Evolutionary conservation across 2,113 vertebrate genomes (phyloP).

Genomic region (Trichechus manatus): DNA sequence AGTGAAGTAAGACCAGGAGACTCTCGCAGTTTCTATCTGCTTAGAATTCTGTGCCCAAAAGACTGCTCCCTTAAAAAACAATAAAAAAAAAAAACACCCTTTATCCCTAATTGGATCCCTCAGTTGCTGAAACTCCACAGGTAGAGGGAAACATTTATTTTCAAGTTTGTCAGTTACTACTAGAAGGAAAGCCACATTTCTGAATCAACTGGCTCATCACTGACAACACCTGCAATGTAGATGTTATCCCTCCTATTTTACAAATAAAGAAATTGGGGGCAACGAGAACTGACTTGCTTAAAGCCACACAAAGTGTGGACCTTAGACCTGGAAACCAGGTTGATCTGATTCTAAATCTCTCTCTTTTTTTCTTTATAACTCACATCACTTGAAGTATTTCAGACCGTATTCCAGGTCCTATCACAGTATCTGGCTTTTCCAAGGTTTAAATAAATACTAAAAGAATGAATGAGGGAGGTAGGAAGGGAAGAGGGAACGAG

Average conservation of each 20-base stretch:
- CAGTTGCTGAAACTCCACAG: background rate
- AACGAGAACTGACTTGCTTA: background rate
- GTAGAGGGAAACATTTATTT: background rate
- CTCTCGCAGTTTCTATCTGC: background rate
- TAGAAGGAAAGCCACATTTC: conserved; percentile 1
- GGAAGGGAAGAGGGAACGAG: background rate
- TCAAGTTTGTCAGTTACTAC: background rate
- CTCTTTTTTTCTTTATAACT: background rate
- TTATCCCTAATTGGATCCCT: background rate
- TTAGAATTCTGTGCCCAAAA: conserved; percentile 13
- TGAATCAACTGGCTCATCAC: background rate
- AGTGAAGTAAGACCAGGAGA: background rate
- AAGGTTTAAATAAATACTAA: background rate
- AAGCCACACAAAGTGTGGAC: background rate
- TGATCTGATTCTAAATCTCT: background rate
- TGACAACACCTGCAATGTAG: background rate
- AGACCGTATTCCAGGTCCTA: background rate
- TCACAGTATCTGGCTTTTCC: background rate
- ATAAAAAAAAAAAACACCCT: background rate
- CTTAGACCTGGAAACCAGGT: background rate
- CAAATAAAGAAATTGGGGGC: background rate
- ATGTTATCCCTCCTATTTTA: background rate
- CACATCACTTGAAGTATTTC: background rate
- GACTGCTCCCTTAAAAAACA: background rate
- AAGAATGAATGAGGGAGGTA: background rate